Percentiles rank a stretch among this genome's conserved stretches.
These are phyloP conservation scores for Stenchaetothrips biformis DNA, from an alignment of 2,888 invertebrate genomes.

Conservation along the genomic window DNA sequence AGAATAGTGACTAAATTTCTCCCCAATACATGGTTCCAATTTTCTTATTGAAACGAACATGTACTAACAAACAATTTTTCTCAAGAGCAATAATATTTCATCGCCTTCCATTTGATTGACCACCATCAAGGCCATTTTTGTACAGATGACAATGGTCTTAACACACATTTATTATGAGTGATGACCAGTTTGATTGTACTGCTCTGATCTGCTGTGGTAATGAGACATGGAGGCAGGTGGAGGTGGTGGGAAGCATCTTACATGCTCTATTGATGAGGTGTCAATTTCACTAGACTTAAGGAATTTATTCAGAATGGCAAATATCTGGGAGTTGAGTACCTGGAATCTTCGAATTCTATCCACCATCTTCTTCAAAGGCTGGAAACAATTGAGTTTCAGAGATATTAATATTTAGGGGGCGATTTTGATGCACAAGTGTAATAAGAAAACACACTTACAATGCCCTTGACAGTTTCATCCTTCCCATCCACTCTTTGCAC, in stretches of 20 bases:
- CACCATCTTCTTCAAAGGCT: slow-evolving; percentile 94
- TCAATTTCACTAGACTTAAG: slow-evolving; percentile 79
- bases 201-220: slow-evolving; percentile 54
- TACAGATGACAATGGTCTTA: no score
- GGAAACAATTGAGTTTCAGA: slow-evolving; percentile 40
- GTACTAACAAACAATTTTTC: not conserved
- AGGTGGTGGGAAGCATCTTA: slow-evolving; percentile 94
- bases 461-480: slow-evolving; percentile 90
- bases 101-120: slow-evolving; percentile 7
- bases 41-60: slow-evolving; percentile 6
- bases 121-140: no score
- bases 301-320: slow-evolving; percentile 91
- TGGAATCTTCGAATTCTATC: slow-evolving; percentile 96
- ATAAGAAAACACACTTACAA: slow-evolving; percentile 60
- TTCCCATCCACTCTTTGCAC: slow-evolving; percentile 95
- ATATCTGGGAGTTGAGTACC: slow-evolving; percentile 96
- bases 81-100: slow-evolving; percentile 21
- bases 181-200: slow-evolving; percentile 45
- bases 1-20: no score
- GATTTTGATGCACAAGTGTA: slow-evolving; percentile 11
- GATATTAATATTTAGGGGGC: slow-evolving; percentile 29
- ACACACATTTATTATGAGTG: slow-evolving; percentile 27
- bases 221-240: slow-evolving; percentile 67
- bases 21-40: no score
- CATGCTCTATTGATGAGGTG: slow-evolving; percentile 83